Evolutionary conservation across 2,797 vertebrate species (phyloP).

Genomic region (Characodon lateralis): DNA sequence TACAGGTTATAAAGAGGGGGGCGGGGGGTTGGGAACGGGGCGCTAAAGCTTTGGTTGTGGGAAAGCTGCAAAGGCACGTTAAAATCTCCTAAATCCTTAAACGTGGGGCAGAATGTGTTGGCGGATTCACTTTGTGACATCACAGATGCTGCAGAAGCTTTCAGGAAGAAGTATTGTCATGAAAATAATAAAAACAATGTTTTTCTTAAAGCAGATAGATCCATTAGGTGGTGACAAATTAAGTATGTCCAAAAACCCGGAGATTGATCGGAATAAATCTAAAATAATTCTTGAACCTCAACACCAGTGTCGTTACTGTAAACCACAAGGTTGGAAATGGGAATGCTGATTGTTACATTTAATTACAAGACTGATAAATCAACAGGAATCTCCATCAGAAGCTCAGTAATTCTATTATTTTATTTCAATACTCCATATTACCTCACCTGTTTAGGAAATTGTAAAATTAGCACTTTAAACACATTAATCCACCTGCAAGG

Average conservation of each 20-base stretch:
- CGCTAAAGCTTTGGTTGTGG: conserved; percentile 74
- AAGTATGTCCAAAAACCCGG: conserved; percentile 23
- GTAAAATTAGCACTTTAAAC: not conserved
- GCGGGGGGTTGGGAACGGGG: not conserved
- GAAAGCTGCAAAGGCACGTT: conserved; percentile 77
- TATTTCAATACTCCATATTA: not conserved
- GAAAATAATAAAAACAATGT: too few species aligned
- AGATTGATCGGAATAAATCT: conserved; percentile 11
- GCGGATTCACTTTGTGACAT: conserved; percentile 30
- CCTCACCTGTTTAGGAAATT: not conserved
- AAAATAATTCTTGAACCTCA: conserved; percentile 5
- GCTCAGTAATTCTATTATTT: conserved; percentile 21
- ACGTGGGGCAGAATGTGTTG: conserved; percentile 49
- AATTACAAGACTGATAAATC: not conserved
- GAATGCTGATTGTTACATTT: not conserved
- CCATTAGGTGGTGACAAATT: conserved; percentile 14
- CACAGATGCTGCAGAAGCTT: conserved; percentile 2
- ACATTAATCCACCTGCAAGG: too few species aligned
- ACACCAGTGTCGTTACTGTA: conserved; percentile 6
- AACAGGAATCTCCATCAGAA: not conserved
- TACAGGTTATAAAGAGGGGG: not conserved
- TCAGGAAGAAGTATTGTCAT: not conserved
- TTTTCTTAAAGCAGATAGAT: conserved; percentile 22
- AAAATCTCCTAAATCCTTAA: conserved; percentile 62
- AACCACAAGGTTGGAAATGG: not conserved